phyloP scores from a whole-genome alignment of 2,797 vertebrate species.

The Arnoldichthys spilopterus region DNA sequence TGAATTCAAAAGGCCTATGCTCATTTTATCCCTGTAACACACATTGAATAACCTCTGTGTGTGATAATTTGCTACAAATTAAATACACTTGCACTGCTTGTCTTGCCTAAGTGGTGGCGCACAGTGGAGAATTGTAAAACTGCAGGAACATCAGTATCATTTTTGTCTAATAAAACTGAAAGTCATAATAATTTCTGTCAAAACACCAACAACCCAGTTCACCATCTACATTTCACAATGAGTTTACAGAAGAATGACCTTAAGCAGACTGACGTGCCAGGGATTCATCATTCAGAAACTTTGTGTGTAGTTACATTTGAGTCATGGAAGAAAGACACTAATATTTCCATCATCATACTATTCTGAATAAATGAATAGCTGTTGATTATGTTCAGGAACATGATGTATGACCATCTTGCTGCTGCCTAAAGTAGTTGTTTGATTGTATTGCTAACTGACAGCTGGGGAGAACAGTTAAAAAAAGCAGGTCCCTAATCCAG shows the following conservation, averaged over 20 bases:
- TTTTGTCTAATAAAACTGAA: not conserved
- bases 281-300: not conserved
- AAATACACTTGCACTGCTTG: too few species aligned
- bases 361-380: too few species aligned
- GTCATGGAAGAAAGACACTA: not conserved
- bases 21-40: too few species aligned
- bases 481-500: constrained; percentile 56
- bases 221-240: not conserved
- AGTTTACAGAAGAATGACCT: not conserved
- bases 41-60: too few species aligned
- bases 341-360: too few species aligned
- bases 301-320: not conserved
- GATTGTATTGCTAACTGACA: constrained; percentile 1
- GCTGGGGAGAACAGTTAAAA: constrained; percentile 34
- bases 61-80: too few species aligned
- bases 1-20: too few species aligned
- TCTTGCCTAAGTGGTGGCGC: not conserved
- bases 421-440: not conserved
- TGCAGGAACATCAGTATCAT: not conserved
- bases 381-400: too few species aligned
- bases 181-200: not conserved
- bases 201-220: not conserved
- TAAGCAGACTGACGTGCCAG: not conserved
- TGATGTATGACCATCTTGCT: constrained; percentile 9
- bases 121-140: constrained; percentile 7